These are phyloP conservation scores for Echinarachnius parma DNA, from an alignment of 53 echinoderm and acorn worm genomes.

Conservation along the genomic window DNA sequence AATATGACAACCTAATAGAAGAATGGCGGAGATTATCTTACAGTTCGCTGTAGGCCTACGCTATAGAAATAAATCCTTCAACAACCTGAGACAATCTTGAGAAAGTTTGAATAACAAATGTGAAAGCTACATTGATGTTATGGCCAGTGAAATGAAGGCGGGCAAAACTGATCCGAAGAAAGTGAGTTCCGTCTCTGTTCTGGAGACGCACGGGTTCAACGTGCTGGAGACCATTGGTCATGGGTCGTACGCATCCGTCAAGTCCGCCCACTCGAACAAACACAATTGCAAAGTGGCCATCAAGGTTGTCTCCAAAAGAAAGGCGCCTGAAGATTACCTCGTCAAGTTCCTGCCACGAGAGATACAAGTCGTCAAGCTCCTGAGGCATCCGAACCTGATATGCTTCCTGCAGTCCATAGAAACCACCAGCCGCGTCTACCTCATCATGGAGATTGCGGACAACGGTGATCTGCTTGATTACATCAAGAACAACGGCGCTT, in stretches of 20 bases:
- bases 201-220: conserved; percentile 84
- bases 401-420: conserved; percentile 98
- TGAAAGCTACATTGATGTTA: no score
- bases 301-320: conserved; percentile 95
- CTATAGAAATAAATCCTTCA: no score
- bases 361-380: conserved; percentile 85
- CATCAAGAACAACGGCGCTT: conserved; percentile 84
- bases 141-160: conserved; percentile 28
- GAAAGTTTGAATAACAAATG: no score
- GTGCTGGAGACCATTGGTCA: conserved; percentile 75
- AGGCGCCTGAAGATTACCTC: conserved; percentile 95
- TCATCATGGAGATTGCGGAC: conserved; percentile 97
- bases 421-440: conserved; percentile 95
- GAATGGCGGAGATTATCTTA: no score
- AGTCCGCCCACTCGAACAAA: conserved; percentile 68
- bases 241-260: conserved; percentile 92
- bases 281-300: conserved; percentile 93
- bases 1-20: no score
- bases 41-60: no score
- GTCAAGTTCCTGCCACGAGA: conserved; percentile 93
- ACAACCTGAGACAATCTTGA: no score
- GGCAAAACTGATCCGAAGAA: neutral
- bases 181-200: conserved; percentile 33
- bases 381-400: conserved; percentile 89
- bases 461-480: conserved; percentile 91